Evolutionary conservation across 2,797 vertebrate genomes (phyloP).

Genomic region (Chromobotia macracanthus): DNA sequence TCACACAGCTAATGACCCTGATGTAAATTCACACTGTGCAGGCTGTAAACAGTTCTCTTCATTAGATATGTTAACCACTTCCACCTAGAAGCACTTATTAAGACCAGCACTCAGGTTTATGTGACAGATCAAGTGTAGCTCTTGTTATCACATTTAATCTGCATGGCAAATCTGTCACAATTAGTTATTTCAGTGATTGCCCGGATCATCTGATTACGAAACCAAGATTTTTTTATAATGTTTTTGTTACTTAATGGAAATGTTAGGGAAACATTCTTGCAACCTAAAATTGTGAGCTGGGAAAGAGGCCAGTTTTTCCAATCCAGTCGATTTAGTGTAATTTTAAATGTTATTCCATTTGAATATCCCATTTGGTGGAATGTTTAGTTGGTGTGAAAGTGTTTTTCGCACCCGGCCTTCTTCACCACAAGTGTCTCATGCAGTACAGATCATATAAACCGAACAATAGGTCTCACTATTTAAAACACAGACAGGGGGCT

Average conservation of each 20-base stretch:
- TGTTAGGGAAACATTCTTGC: too few species aligned
- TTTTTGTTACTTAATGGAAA: too few species aligned
- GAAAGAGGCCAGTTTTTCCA: too few species aligned
- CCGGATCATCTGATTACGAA: slow-evolving; percentile 24
- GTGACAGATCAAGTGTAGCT: slow-evolving; percentile 61
- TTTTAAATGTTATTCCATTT: neutral
- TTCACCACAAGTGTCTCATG: neutral
- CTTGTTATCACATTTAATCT: slow-evolving; percentile 59
- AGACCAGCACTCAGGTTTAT: slow-evolving; percentile 54
- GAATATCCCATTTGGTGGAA: neutral
- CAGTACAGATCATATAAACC: neutral
- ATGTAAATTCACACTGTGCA: slow-evolving; percentile 65
- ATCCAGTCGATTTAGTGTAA: too few species aligned
- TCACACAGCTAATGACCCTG: slow-evolving; percentile 67
- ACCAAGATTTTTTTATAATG: too few species aligned
- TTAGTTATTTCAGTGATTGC: slow-evolving; percentile 51
- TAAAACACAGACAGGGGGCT: slow-evolving; percentile 5
- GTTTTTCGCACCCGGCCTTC: neutral
- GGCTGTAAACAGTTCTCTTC: slow-evolving; percentile 64
- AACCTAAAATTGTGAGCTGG: neutral
- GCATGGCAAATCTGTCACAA: slow-evolving; percentile 55
- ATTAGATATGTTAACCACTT: slow-evolving; percentile 64
- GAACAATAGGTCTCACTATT: slow-evolving; percentile 26
- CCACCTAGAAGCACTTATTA: slow-evolving; percentile 54
- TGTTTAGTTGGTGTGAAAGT: neutral